phyloP scores from a whole-genome alignment of 2,888 invertebrate genomes.

The Meghimatium bilineatum region DNA sequence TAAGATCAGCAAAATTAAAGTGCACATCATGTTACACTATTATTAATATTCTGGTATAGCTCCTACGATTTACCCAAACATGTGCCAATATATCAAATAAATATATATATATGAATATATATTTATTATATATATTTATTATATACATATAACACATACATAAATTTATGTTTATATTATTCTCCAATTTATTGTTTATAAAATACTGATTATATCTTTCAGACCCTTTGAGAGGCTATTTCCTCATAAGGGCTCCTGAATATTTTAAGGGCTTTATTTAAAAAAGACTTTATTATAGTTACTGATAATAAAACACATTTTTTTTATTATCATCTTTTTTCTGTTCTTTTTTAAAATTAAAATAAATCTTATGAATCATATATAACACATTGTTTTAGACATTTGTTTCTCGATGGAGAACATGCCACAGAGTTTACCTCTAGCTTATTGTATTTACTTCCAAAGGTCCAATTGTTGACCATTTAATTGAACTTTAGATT shows the following conservation, averaged over 20 bases:
- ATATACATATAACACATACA: too few species aligned
- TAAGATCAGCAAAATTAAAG: conserved; percentile 40
- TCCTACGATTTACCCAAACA: conserved; percentile 35
- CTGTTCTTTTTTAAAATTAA: not conserved
- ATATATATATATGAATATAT: conserved; percentile 41
- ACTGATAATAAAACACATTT: not conserved
- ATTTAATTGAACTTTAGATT: not conserved
- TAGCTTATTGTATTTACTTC: conserved; percentile 10
- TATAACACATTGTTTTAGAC: not conserved
- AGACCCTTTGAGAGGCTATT: conserved; percentile 40
- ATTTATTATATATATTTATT: conserved; percentile 24
- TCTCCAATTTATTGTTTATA: conserved; percentile 27
- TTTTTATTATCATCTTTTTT: not conserved
- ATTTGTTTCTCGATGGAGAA: not conserved
- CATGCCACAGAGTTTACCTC: conserved; percentile 26
- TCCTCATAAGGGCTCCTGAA: conserved; percentile 44
- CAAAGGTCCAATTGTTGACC: conserved; percentile 5
- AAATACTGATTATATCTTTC: conserved; percentile 20
- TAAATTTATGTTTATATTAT: conserved; percentile 31
- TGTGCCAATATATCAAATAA: conserved; percentile 53
- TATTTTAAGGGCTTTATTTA: not conserved
- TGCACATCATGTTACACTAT: conserved; percentile 44
- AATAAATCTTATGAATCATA: not conserved
- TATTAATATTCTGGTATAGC: conserved; percentile 46
- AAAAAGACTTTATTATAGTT: not conserved